Percentiles rank a stretch among this genome's conserved stretches.
phyloP scores from a whole-genome alignment of 2,797 vertebrate species.

The Salmo trutta region DNA sequence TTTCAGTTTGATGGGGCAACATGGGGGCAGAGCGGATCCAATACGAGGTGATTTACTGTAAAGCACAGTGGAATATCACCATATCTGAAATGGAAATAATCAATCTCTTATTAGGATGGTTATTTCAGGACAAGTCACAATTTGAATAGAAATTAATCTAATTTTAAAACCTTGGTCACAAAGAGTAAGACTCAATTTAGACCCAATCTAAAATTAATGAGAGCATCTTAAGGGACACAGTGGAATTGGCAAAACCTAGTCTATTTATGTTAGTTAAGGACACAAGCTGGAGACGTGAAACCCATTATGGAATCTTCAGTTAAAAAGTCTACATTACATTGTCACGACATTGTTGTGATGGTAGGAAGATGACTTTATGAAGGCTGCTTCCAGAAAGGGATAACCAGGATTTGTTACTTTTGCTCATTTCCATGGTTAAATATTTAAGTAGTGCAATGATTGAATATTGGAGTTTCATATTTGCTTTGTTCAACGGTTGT shows the following conservation, averaged over 20 bases:
- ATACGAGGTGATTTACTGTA: conserved; percentile 17
- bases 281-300: background rate
- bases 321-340: background rate
- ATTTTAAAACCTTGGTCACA: conserved; percentile 71
- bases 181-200: conserved; percentile 76
- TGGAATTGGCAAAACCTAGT: conserved; percentile 6
- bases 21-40: conserved; percentile 30
- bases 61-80: conserved; percentile 57
- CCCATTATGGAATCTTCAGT: background rate
- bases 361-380: background rate
- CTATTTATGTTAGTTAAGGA: background rate
- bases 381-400: background rate
- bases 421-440: background rate
- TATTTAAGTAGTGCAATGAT: background rate
- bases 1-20: background rate
- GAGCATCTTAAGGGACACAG: conserved; percentile 70
- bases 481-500: conserved; percentile 22
- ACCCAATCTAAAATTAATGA: conserved; percentile 80
- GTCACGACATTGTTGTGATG: background rate
- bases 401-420: background rate
- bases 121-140: conserved; percentile 67
- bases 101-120: conserved; percentile 74
- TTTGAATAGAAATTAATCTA: conserved; percentile 81
- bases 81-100: conserved; percentile 73
- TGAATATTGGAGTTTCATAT: conserved; percentile 22